phyloP scores from a whole-genome alignment of 2,888 invertebrate genomes.

The Acronicta psi region DNA sequence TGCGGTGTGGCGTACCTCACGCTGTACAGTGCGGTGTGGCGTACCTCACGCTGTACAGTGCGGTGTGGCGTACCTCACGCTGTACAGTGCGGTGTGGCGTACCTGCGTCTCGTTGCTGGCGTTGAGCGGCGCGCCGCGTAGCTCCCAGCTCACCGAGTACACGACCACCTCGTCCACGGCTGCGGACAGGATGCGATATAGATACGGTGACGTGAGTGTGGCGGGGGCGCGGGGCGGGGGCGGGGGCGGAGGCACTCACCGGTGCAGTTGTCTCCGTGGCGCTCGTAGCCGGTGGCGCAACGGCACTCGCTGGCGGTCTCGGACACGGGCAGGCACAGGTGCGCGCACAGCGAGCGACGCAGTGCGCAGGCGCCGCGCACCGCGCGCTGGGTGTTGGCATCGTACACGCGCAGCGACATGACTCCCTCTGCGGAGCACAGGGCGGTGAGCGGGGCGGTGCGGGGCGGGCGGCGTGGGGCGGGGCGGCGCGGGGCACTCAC shows the following conservation, averaged over 20 bases:
- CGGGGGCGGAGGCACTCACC: constrained; percentile 44
- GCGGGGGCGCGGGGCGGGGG: neutral
- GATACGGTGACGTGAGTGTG: neutral
- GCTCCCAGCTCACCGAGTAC: constrained; percentile 93
- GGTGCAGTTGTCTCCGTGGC: constrained; percentile 60
- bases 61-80: no score
- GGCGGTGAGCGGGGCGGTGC: neutral
- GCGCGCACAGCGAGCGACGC: constrained; percentile 90
- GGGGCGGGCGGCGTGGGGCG: neutral
- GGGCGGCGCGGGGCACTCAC: constrained; percentile 58
- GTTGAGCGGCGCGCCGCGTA: constrained; percentile 90
- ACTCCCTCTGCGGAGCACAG: constrained; percentile 87
- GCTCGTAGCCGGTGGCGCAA: constrained; percentile 92
- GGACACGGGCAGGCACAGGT: constrained; percentile 92
- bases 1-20: no score
- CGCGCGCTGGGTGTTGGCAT: constrained; percentile 88
- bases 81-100: neutral
- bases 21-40: no score
- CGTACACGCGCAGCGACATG: constrained; percentile 92
- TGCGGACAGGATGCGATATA: constrained; percentile 47
- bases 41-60: no score
- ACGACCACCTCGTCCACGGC: constrained; percentile 92
- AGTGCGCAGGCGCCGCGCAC: constrained; percentile 87
- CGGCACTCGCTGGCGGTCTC: constrained; percentile 89
- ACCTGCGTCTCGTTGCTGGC: constrained; percentile 67